A percentile compares a stretch with the other conserved stretches of the same genome.
phyloP scores from a whole-genome alignment of 2,888 invertebrate species.

The Portevinia maculata region DNA sequence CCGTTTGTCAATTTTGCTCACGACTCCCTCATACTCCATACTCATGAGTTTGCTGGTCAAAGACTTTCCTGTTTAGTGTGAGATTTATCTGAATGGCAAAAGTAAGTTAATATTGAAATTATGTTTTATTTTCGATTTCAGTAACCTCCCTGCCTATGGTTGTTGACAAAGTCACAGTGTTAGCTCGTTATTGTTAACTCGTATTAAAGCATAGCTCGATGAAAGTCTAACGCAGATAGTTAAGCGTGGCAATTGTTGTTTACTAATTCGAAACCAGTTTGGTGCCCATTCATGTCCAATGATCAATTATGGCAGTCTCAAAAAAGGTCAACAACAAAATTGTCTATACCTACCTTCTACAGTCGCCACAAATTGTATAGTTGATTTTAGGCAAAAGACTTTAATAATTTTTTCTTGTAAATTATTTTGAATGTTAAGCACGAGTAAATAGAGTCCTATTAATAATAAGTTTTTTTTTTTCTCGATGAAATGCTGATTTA shows the following conservation, averaged over 20 bases:
- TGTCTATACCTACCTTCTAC: not conserved
- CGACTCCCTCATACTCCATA: slow-evolving; percentile 44
- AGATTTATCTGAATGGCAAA: not conserved
- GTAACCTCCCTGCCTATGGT: slow-evolving; percentile 26
- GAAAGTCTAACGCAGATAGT: slow-evolving; percentile 33
- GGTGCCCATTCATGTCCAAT: slow-evolving; percentile 22
- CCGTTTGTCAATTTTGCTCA: slow-evolving; percentile 29
- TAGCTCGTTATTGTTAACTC: not conserved
- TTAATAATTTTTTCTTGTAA: not conserved
- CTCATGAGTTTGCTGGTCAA: not conserved
- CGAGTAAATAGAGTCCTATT: not conserved
- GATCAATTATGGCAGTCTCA: slow-evolving; percentile 36
- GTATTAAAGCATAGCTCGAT: slow-evolving; percentile 22
- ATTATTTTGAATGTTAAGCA: not conserved
- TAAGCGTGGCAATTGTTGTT: slow-evolving; percentile 20
- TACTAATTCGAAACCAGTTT: slow-evolving; percentile 30
- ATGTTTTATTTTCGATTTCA: slow-evolving; percentile 29
- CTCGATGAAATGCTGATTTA: not conserved
- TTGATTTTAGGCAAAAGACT: slow-evolving; percentile 2
- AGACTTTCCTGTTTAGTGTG: slow-evolving; percentile 18
- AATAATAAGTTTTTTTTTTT: not conserved
- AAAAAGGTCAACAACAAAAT: slow-evolving; percentile 50
- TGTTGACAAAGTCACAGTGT: slow-evolving; percentile 28
- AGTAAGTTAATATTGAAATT: slow-evolving; percentile 12
- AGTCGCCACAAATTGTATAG: slow-evolving; percentile 23